phyloP scores from a whole-genome alignment of 2,797 vertebrate genomes.

The Antennarius maculatus region DNA sequence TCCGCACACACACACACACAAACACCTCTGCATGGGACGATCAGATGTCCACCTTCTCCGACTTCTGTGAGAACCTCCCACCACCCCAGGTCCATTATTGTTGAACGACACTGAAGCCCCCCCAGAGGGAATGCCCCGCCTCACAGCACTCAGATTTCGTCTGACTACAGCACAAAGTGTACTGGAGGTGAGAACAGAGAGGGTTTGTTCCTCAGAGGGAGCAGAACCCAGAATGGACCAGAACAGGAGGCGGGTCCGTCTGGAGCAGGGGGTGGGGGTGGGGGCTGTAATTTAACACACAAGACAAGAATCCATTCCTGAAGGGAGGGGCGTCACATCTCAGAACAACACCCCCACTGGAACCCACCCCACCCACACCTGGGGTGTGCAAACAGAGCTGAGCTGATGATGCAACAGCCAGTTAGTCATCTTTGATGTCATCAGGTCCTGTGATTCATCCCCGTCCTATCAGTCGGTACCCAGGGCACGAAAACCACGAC shows the following conservation, averaged over 20 bases:
- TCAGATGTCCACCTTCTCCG: slow-evolving; percentile 55
- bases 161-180: slow-evolving; percentile 21
- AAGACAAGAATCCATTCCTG: no score
- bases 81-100: slow-evolving; percentile 57
- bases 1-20: background rate
- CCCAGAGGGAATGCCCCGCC: slow-evolving; percentile 49
- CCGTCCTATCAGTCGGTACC: no score
- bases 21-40: slow-evolving; percentile 16
- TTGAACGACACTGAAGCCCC: slow-evolving; percentile 43
- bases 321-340: no score
- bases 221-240: slow-evolving; percentile 15
- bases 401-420: no score
- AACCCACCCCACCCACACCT: no score
- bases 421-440: no score
- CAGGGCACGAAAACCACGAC: no score
- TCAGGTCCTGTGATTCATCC: no score
- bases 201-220: slow-evolving; percentile 53
- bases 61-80: slow-evolving; percentile 57
- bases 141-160: slow-evolving; percentile 6
- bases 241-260: background rate
- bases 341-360: no score
- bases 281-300: no score
- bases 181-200: slow-evolving; percentile 53
- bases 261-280: background rate
- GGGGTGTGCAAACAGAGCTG: no score